phyloP scores from a whole-genome alignment of 2,113 vertebrate genomes.

The Struthio camelus region DNA sequence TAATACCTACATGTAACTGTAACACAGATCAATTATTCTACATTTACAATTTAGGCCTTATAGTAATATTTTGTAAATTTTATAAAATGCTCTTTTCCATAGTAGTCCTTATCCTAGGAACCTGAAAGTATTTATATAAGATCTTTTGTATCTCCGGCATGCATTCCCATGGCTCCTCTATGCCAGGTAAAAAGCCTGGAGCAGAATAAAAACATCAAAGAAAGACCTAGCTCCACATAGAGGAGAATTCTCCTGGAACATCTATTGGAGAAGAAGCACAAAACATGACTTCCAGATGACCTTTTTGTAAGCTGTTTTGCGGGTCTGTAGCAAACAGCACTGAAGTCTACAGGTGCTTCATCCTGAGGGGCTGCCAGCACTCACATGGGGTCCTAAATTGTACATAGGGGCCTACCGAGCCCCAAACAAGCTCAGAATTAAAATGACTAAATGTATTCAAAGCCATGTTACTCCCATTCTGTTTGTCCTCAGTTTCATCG shows the following conservation, averaged over 20 bases:
- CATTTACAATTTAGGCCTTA: background rate
- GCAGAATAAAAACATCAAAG: background rate
- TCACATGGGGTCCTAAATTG: background rate
- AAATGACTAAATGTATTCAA: background rate
- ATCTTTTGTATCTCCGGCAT: background rate
- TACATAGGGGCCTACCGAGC: background rate
- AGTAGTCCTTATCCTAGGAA: background rate
- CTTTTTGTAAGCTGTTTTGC: background rate
- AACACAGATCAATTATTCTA: background rate
- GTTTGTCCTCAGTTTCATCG: background rate
- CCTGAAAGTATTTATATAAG: background rate
- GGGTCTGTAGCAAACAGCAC: background rate
- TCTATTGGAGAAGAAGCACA: background rate
- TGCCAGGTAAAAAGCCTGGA: background rate
- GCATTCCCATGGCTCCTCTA: background rate
- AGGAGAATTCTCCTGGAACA: background rate
- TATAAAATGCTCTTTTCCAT: background rate
- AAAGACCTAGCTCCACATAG: background rate
- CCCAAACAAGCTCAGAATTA: background rate
- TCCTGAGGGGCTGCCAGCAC: background rate
- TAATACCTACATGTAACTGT: background rate
- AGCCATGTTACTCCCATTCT: background rate
- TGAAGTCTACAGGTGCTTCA: background rate
- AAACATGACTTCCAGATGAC: background rate
- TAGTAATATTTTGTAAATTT: background rate